Evolutionary conservation across 2,888 invertebrate genomes (phyloP).

Genomic region (Ommatoiulus sabulosus): DNA sequence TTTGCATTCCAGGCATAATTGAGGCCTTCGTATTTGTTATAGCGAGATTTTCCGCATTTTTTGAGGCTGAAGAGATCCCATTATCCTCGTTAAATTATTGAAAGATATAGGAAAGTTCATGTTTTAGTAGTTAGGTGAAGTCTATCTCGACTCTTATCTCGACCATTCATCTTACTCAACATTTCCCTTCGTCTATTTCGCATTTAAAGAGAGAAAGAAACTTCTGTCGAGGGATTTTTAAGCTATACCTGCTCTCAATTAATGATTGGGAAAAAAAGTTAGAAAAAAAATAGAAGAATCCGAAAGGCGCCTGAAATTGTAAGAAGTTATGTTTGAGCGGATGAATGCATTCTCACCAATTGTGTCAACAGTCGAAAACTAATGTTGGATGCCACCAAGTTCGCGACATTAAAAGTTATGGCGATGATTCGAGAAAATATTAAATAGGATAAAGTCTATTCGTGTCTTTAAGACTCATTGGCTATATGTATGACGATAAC

Average conservation of each 20-base stretch:
- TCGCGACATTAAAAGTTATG: no score
- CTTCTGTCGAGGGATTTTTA: neutral
- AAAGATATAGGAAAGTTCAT: constrained; percentile 42
- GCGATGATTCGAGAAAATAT: no score
- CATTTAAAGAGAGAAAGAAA: neutral
- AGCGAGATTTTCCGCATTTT: constrained; percentile 46
- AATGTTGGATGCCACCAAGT: no score
- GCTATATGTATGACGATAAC: no score
- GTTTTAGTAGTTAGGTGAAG: constrained; percentile 29
- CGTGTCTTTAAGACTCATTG: no score
- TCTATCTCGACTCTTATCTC: constrained; percentile 27
- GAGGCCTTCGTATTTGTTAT: constrained; percentile 28
- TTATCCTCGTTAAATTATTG: constrained; percentile 38
- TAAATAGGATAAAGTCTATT: no score
- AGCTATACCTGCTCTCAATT: neutral
- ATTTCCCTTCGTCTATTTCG: constrained; percentile 14
- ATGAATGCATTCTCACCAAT: no score
- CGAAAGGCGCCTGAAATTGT: no score
- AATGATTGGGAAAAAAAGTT: no score
- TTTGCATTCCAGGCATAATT: constrained; percentile 52
- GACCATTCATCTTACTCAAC: constrained; percentile 17
- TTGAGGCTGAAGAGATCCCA: constrained; percentile 45
- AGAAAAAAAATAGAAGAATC: no score
- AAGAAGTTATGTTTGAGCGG: no score
- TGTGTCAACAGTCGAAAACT: no score